phyloP scores from a whole-genome alignment of 1,140 invertebrate species.

The Acyrthosiphon pisum region DNA sequence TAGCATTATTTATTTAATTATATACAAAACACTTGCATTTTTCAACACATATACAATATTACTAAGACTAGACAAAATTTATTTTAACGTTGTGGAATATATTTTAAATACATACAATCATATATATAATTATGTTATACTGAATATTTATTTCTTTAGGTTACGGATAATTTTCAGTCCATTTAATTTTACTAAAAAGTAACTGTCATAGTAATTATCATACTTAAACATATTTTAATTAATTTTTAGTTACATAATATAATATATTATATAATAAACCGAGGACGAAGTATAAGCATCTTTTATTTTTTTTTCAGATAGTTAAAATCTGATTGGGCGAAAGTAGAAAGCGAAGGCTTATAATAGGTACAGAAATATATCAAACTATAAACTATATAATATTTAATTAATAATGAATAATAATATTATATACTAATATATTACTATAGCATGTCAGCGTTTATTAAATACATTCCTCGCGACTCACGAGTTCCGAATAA shows the following conservation, averaged over 20 bases:
- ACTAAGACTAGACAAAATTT: neutral
- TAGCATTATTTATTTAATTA: neutral
- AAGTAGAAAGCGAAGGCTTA: conserved; percentile 9
- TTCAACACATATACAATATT: neutral
- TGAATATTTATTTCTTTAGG: neutral
- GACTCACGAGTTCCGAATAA: neutral
- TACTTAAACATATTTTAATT: neutral
- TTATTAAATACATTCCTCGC: neutral
- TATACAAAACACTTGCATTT: neutral
- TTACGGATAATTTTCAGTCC: neutral
- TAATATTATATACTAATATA: neutral
- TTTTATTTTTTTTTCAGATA: neutral
- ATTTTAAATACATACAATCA: neutral
- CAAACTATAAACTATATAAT: no score
- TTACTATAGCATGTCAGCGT: neutral
- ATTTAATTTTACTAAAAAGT: neutral
- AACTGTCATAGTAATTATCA: neutral
- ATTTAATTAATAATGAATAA: neutral
- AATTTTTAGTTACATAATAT: neutral
- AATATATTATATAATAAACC: neutral
- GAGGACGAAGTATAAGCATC: neutral
- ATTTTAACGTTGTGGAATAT: neutral
- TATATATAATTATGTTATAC: no score
- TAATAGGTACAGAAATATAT: neutral
- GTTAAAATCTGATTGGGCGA: conserved; percentile 6